These are phyloP conservation scores for Leptopilina boulardi DNA, from an alignment of 1,140 invertebrate genomes.

Conservation along the genomic window DNA sequence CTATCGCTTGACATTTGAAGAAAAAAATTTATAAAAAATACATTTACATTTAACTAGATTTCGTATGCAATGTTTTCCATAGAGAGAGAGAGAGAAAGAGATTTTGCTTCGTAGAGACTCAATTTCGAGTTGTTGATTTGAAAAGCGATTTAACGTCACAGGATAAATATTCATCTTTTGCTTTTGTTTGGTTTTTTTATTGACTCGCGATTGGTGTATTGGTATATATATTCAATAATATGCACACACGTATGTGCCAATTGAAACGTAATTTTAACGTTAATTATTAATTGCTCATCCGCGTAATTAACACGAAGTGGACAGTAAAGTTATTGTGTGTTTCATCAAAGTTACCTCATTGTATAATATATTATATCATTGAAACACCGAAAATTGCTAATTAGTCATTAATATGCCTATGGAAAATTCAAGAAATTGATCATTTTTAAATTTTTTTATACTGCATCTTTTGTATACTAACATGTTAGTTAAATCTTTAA, in stretches of 20 bases:
- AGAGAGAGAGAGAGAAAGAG: not conserved
- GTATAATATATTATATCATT: not conserved
- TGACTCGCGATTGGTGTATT: not conserved
- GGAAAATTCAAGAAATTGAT: not conserved
- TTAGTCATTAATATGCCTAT: not conserved
- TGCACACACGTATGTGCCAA: not conserved
- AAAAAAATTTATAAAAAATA: not conserved
- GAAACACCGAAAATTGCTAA: not conserved
- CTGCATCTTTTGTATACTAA: too few species aligned
- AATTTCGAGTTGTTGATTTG: not conserved
- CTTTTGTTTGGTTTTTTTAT: not conserved
- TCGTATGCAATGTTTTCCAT: not conserved
- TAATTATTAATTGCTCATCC: too few species aligned
- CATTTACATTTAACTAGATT: constrained; percentile 1
- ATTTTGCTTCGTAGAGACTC: not conserved
- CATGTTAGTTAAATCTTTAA: too few species aligned
- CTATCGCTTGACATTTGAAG: not conserved
- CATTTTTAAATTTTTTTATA: too few species aligned
- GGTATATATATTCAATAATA: not conserved
- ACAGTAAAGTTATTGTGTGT: not conserved
- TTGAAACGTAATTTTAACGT: too few species aligned
- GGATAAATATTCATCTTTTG: constrained; percentile 4
- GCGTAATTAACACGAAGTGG: not conserved
- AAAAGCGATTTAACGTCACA: constrained; percentile 1
- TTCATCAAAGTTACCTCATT: not conserved